Conservation (phyloP, 2,797 vertebrate genomes). For the Morelia viridis region DNA sequence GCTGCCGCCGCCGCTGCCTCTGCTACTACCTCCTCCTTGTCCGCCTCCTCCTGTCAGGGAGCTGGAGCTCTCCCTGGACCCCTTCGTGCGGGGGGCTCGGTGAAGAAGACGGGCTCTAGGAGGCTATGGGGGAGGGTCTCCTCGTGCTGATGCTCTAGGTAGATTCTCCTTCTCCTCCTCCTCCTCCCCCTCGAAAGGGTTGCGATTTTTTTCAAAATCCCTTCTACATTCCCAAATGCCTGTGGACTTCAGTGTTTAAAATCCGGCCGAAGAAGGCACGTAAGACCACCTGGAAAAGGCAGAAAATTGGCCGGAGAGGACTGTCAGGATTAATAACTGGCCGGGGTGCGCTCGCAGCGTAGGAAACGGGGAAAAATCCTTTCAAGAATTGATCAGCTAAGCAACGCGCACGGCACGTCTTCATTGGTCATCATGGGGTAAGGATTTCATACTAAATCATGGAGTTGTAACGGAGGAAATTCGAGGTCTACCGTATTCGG, state of each 20-base stretch:
- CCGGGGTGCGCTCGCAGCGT: background rate
- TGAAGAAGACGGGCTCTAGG: background rate
- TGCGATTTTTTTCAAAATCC: background rate
- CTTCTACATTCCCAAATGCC: constrained; percentile 22
- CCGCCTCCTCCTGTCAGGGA: constrained; percentile 40
- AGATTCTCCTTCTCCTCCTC: constrained; percentile 21
- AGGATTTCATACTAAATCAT: constrained; percentile 54
- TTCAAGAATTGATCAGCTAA: constrained; percentile 55
- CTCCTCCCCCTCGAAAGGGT: background rate
- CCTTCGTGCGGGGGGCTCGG: constrained; percentile 1
- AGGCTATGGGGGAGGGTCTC: constrained; percentile 47
- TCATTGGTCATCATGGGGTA: constrained; percentile 75
- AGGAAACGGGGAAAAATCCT: constrained; percentile 28
- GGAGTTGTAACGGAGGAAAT: constrained; percentile 14
- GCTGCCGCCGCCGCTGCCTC: constrained; percentile 46
- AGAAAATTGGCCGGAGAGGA: background rate
- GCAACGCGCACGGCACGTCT: constrained; percentile 65
- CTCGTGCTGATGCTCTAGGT: constrained; percentile 39
- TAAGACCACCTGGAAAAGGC: constrained; percentile 1
- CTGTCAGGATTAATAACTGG: background rate
- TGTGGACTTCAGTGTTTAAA: constrained; percentile 7
- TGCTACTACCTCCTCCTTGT: constrained; percentile 56
- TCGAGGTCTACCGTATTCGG: background rate
- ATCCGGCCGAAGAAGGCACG: background rate
- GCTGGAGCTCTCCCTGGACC: constrained; percentile 17